A percentile compares a stretch with the other conserved stretches of the same genome.
Conservation (phyloP, 2,888 invertebrate genomes). For the Parnassius glacialis region DNA sequence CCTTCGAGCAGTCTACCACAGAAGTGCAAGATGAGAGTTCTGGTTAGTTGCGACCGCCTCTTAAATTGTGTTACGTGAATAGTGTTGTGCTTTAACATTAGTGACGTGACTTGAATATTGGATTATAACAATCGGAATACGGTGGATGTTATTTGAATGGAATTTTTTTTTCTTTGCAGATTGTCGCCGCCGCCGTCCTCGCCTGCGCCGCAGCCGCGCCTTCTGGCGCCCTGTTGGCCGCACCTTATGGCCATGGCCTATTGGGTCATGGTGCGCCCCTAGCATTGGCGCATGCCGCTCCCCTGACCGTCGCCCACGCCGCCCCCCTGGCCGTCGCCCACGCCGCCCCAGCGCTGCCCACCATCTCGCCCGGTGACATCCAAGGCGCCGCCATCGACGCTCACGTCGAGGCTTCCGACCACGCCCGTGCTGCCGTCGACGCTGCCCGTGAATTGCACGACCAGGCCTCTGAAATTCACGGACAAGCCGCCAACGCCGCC, state of each 20-base stretch:
- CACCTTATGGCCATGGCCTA: conserved; percentile 49
- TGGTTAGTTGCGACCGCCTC: conserved; percentile 58
- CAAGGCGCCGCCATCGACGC: conserved; percentile 72
- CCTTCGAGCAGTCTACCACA: conserved; percentile 77
- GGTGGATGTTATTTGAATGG: conserved; percentile 32
- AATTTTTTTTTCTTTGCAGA: conserved; percentile 60
- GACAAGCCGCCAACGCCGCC: conserved; percentile 72
- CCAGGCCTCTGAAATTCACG: conserved; percentile 71
- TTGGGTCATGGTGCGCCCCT: conserved; percentile 29
- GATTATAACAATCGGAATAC: conserved; percentile 23
- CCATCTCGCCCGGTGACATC: conserved; percentile 72
- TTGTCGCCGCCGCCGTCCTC: conserved; percentile 78
- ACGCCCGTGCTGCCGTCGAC: conserved; percentile 69
- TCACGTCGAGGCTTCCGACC: conserved; percentile 70
- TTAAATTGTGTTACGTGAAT: conserved; percentile 40
- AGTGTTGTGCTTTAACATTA: conserved; percentile 37
- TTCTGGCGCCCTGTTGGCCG: conserved; percentile 62
- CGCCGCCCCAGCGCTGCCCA: conserved; percentile 54
- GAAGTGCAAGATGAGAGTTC: conserved; percentile 80
- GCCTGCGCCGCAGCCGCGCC: conserved; percentile 71
- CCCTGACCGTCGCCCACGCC: conserved; percentile 47
- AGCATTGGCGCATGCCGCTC: conserved; percentile 37
- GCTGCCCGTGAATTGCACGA: conserved; percentile 70
- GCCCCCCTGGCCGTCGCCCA: conserved; percentile 49
- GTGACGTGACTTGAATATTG: conserved; percentile 32